Percentiles rank a stretch among this genome's conserved stretches.
Evolutionary conservation across 2,888 invertebrate genomes (phyloP).

Genomic region (Uropetala carovei): DNA sequence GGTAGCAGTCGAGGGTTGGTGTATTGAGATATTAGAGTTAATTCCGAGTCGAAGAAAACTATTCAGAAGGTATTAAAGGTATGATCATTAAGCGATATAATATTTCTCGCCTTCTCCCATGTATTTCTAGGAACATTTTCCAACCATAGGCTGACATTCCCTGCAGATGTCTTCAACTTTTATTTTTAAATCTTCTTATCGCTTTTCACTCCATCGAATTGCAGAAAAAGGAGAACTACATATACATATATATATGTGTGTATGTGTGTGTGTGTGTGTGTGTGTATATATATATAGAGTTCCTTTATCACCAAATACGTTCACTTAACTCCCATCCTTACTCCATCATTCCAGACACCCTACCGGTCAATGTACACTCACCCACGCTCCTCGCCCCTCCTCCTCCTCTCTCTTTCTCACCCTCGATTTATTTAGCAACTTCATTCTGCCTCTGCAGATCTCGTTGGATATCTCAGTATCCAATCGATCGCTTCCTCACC

Average conservation of each 20-base stretch:
- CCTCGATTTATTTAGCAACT: constrained; percentile 24
- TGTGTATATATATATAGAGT: not conserved
- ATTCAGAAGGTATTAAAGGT: too few species aligned
- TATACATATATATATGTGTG: too few species aligned
- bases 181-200: not conserved
- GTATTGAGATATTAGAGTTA: too few species aligned
- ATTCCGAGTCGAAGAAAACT: too few species aligned
- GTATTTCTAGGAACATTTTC: too few species aligned
- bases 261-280: too few species aligned
- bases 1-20: too few species aligned
- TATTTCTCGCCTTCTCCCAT: too few species aligned
- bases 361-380: not conserved
- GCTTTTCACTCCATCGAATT: not conserved
- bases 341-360: not conserved
- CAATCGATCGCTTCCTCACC: constrained; percentile 5
- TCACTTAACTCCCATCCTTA: not conserved
- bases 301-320: not conserved
- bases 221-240: not conserved
- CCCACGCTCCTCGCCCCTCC: not conserved
- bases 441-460: constrained; percentile 29
- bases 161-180: too few species aligned
- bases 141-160: too few species aligned
- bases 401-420: not conserved
- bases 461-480: constrained; percentile 7
- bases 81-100: too few species aligned